These are phyloP conservation scores for Ligdia adustata DNA, from an alignment of 2,888 invertebrate species.

Conservation along the genomic window DNA sequence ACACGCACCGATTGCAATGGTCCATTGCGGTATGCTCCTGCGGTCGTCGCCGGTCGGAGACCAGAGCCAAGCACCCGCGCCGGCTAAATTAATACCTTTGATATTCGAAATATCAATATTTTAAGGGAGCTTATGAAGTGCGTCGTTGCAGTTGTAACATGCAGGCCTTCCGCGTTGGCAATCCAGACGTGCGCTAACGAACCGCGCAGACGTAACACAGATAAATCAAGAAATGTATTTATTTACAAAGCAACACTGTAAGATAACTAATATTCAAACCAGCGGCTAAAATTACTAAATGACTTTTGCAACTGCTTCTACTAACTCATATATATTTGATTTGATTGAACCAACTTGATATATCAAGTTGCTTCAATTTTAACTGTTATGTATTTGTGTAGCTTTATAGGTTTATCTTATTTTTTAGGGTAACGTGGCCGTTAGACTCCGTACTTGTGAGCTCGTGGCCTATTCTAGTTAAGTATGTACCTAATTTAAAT, in stretches of 20 bases:
- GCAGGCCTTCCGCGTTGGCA: slow-evolving; percentile 76
- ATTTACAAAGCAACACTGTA: slow-evolving; percentile 38
- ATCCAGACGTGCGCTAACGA: slow-evolving; percentile 62
- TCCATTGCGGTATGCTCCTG: slow-evolving; percentile 68
- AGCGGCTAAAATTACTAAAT: neutral
- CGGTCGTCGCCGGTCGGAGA: slow-evolving; percentile 45
- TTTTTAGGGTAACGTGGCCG: too few species aligned
- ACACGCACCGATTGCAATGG: slow-evolving; percentile 77
- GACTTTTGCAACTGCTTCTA: neutral
- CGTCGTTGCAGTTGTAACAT: slow-evolving; percentile 61
- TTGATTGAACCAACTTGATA: too few species aligned
- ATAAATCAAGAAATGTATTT: slow-evolving; percentile 47
- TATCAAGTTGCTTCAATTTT: too few species aligned
- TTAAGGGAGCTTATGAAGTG: slow-evolving; percentile 75
- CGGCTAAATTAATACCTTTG: slow-evolving; percentile 81
- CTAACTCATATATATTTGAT: too few species aligned
- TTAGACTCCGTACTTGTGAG: too few species aligned
- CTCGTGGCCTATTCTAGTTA: too few species aligned
- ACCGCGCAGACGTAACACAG: slow-evolving; percentile 53
- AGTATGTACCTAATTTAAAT: too few species aligned
- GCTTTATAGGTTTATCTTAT: too few species aligned
- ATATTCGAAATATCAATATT: slow-evolving; percentile 81
- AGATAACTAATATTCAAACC: slow-evolving; percentile 5
- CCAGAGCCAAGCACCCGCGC: slow-evolving; percentile 62
- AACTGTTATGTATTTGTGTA: too few species aligned